Evolutionary conservation across 2,888 invertebrate species (phyloP).

Genomic region (Colostygia pectinataria): DNA sequence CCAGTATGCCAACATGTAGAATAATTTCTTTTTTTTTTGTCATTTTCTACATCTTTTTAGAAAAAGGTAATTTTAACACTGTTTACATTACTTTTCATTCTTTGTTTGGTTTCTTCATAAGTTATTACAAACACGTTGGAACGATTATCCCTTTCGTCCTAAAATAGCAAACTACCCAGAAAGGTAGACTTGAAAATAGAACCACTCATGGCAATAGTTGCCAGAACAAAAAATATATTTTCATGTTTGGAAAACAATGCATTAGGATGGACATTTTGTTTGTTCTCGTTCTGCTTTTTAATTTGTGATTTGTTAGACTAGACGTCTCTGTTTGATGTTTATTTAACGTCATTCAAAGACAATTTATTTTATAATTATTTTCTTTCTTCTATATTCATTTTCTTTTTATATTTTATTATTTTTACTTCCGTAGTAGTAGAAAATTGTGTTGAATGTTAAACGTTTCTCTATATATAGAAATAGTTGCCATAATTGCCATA

Average conservation of each 20-base stretch:
- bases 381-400: too few relatives aligned
- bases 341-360: neutral
- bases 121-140: slow-evolving; percentile 35
- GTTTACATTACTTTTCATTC: slow-evolving; percentile 15
- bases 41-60: neutral
- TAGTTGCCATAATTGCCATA: too few relatives aligned
- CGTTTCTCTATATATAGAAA: too few relatives aligned
- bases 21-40: neutral
- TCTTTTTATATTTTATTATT: too few relatives aligned
- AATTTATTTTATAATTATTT: too few relatives aligned
- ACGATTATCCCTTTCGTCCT: slow-evolving; percentile 53
- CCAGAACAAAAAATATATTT: slow-evolving; percentile 44
- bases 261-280: slow-evolving; percentile 57
- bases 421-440: too few relatives aligned
- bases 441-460: too few relatives aligned
- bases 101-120: slow-evolving; percentile 26
- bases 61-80: slow-evolving; percentile 9
- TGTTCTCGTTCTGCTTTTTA: slow-evolving; percentile 43
- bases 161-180: slow-evolving; percentile 71
- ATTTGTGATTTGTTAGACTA: slow-evolving; percentile 40
- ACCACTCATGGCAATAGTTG: slow-evolving; percentile 50
- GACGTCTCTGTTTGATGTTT: slow-evolving; percentile 31
- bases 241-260: slow-evolving; percentile 73
- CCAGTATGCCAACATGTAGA: too few relatives aligned
- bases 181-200: slow-evolving; percentile 70